These are phyloP conservation scores for Dusona sp. DNA, from an alignment of 2,888 invertebrate genomes.

Conservation along the genomic window DNA sequence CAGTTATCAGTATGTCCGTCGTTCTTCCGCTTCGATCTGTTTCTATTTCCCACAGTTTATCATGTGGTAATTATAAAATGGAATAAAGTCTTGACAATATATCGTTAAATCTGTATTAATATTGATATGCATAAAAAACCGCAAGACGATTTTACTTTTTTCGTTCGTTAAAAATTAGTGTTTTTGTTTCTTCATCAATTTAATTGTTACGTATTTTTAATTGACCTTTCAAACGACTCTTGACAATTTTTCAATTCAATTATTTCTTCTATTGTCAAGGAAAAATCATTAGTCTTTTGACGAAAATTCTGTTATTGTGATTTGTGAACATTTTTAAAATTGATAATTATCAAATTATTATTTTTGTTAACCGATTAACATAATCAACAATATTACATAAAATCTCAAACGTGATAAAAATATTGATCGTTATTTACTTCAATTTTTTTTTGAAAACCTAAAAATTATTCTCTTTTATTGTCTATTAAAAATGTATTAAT, in stretches of 20 bases:
- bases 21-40: background rate
- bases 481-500: background rate
- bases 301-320: background rate
- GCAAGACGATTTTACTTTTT: background rate
- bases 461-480: background rate
- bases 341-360: background rate
- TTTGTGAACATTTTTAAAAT: background rate
- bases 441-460: background rate
- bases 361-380: background rate
- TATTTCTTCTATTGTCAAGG: background rate
- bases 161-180: background rate
- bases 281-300: background rate
- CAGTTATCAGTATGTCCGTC: background rate
- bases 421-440: background rate
- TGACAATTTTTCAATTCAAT: background rate
- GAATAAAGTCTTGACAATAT: background rate
- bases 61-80: conserved; percentile 13
- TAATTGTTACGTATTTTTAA: background rate
- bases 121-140: background rate
- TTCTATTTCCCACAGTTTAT: background rate
- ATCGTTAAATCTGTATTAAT: background rate
- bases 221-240: background rate
- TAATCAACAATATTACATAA: background rate
- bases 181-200: background rate
- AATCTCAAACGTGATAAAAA: background rate